Evolutionary conservation across 2,888 invertebrate species (phyloP).

Genomic region (Subacronicta megacephala): DNA sequence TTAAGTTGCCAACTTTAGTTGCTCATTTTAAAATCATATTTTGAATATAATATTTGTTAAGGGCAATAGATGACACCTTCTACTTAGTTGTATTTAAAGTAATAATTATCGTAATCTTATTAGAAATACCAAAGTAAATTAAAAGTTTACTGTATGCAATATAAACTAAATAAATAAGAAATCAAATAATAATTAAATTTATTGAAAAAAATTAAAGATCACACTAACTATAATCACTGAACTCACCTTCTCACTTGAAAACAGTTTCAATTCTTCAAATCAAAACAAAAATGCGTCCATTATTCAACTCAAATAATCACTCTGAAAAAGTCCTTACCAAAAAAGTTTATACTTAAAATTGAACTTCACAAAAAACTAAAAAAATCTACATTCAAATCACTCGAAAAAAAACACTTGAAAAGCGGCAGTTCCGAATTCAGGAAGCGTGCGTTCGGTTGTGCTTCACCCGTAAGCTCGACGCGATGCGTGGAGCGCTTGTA

Average conservation of each 20-base stretch:
- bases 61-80: neutral
- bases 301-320: slow-evolving; percentile 47
- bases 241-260: slow-evolving; percentile 52
- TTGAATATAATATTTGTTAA: too few relatives aligned
- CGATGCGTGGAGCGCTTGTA: slow-evolving; percentile 81
- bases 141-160: too few relatives aligned
- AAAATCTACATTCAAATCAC: slow-evolving; percentile 44
- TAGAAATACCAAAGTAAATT: neutral
- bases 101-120: neutral
- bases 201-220: neutral
- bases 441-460: slow-evolving; percentile 72
- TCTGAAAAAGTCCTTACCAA: slow-evolving; percentile 17
- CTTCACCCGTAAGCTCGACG: slow-evolving; percentile 80
- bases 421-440: slow-evolving; percentile 65
- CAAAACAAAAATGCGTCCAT: slow-evolving; percentile 44
- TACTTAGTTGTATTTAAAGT: neutral
- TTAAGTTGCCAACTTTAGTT: neutral
- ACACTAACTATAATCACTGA: slow-evolving; percentile 23
- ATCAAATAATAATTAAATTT: too few relatives aligned
- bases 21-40: neutral
- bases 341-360: slow-evolving; percentile 39
- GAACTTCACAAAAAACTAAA: slow-evolving; percentile 36
- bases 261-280: slow-evolving; percentile 40
- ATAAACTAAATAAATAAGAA: too few relatives aligned
- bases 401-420: slow-evolving; percentile 56